A percentile compares a stretch with the other conserved stretches of the same genome.
These are phyloP conservation scores for Borostomias antarcticus DNA, from an alignment of 2,797 vertebrate genomes.

Conservation along the genomic window DNA sequence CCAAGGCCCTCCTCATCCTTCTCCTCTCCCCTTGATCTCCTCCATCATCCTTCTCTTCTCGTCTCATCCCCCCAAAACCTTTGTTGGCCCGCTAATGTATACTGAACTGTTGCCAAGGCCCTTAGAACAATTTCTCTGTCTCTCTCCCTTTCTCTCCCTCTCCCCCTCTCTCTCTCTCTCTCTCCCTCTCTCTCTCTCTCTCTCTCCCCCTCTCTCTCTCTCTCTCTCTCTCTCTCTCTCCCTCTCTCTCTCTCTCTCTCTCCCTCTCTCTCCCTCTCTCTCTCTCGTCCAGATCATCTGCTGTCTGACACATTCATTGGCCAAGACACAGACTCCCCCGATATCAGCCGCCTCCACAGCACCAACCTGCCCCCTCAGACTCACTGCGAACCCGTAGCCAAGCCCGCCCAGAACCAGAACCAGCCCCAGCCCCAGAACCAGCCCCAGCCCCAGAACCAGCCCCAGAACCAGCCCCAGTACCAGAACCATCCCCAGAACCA, in stretches of 20 bases:
- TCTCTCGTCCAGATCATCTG: conserved; percentile 83
- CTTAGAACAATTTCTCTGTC: conserved; percentile 43
- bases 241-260: conserved; percentile 40
- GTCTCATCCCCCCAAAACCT: conserved; percentile 34
- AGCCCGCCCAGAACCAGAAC: conserved; percentile 49
- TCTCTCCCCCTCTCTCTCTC: conserved; percentile 28
- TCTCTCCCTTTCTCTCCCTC: conserved; percentile 17
- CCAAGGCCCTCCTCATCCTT: conserved; percentile 15
- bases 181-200: conserved; percentile 43
- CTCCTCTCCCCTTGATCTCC: conserved; percentile 20
- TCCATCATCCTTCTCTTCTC: conserved; percentile 14
- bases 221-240: conserved; percentile 38
- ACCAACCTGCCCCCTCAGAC: conserved; percentile 68
- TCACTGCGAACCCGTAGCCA: conserved; percentile 54
- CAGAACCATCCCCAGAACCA: too few relatives aligned
- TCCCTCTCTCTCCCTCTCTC: conserved; percentile 38
- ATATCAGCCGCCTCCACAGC: conserved; percentile 62
- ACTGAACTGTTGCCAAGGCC: conserved; percentile 33
- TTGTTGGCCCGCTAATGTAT: conserved; percentile 39
- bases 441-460: too few relatives aligned
- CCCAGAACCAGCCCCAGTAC: too few relatives aligned
- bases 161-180: conserved; percentile 37
- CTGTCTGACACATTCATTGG: conserved; percentile 86
- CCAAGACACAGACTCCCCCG: conserved; percentile 86
- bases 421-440: conserved; percentile 54